phyloP scores from a whole-genome alignment of 2,113 vertebrate genomes.

The Stigmatopora nigra region DNA sequence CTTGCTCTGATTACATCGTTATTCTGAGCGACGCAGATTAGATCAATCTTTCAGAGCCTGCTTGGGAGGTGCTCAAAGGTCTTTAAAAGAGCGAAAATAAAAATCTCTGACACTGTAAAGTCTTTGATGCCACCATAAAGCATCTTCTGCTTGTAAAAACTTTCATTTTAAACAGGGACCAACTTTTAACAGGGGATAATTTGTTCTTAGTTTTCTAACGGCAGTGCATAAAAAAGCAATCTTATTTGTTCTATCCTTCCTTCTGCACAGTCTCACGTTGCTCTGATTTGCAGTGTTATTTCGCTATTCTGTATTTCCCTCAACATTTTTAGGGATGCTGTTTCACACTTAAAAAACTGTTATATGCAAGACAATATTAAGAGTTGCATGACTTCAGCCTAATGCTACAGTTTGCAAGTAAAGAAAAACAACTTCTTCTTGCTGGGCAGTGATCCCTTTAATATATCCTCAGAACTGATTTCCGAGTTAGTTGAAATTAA shows the following conservation, averaged over 20 bases:
- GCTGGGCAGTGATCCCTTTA: too few relatives aligned
- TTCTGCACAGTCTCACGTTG: neutral
- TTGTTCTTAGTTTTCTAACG: neutral
- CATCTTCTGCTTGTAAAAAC: slow-evolving; percentile 32
- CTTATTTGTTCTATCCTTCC: neutral
- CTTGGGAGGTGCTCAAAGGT: slow-evolving; percentile 38
- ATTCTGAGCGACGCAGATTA: slow-evolving; percentile 44
- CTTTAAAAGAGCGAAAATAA: slow-evolving; percentile 41
- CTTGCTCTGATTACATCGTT: slow-evolving; percentile 34
- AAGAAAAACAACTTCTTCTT: too few relatives aligned
- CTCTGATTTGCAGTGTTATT: neutral
- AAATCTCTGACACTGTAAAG: slow-evolving; percentile 35
- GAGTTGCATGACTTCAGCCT: too few relatives aligned
- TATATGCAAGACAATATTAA: too few relatives aligned
- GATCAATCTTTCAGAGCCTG: slow-evolving; percentile 35
- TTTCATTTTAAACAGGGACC: slow-evolving; percentile 13
- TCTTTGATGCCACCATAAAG: slow-evolving; percentile 18
- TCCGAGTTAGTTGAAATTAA: neutral
- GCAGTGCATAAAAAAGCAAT: neutral
- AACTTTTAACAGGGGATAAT: slow-evolving; percentile 14
- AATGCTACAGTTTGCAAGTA: too few relatives aligned
- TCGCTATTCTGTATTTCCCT: too few relatives aligned
- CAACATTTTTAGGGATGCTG: too few relatives aligned
- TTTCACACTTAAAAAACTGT: too few relatives aligned
- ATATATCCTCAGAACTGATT: too few relatives aligned